These are phyloP conservation scores for Loxodonta africana DNA, from an alignment of 2,113 vertebrate species.

Conservation along the genomic window DNA sequence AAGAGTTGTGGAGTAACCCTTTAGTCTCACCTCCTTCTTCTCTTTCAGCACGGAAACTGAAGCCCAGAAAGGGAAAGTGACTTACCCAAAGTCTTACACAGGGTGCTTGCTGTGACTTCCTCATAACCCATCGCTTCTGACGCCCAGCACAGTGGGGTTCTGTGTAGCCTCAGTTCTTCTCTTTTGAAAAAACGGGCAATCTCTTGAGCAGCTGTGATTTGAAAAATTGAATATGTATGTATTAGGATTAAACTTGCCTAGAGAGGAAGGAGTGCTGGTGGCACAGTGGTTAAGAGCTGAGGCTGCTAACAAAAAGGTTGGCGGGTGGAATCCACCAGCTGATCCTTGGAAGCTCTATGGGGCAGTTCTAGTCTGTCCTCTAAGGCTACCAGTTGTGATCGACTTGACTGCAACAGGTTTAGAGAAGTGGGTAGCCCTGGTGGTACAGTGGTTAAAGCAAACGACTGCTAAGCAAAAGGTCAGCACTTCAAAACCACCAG, in stretches of 20 bases:
- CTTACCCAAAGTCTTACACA: not conserved
- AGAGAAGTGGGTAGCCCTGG: no score
- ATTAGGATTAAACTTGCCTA: not conserved
- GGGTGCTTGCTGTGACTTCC: not conserved
- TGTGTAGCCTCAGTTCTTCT: not conserved
- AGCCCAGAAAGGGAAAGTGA: constrained; percentile 70
- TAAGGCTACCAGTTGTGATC: no score
- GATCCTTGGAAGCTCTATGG: no score
- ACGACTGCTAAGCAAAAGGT: no score
- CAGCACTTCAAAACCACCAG: no score
- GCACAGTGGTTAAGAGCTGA: no score
- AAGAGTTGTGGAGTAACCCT: constrained; percentile 74
- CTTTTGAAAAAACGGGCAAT: not conserved
- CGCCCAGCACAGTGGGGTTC: not conserved
- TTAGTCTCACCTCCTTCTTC: constrained; percentile 67
- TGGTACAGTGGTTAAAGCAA: no score
- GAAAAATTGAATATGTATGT: not conserved
- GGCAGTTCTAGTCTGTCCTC: no score
- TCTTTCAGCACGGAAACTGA: not conserved
- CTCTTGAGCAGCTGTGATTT: not conserved
- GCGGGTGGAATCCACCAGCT: no score
- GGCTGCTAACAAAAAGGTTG: no score
- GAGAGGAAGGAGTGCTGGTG: no score
- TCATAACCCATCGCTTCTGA: not conserved
- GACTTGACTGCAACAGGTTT: no score